These are phyloP conservation scores for Cotesia chilonis DNA, from an alignment of 1,140 invertebrate genomes.

Conservation along the genomic window DNA sequence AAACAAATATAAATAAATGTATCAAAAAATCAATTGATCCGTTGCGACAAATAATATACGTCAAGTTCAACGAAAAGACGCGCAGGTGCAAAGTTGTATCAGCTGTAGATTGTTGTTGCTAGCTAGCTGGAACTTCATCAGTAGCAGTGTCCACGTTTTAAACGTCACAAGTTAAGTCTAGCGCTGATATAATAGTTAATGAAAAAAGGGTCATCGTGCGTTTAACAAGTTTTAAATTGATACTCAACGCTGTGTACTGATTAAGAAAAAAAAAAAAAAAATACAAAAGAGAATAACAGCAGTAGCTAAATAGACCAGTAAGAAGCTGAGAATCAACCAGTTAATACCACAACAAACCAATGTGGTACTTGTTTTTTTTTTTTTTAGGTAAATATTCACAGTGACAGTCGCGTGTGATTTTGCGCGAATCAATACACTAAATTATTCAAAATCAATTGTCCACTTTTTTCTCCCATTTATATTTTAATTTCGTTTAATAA, in stretches of 20 bases:
- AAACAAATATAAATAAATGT: neutral
- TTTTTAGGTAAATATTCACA: slow-evolving; percentile 19
- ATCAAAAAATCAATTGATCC: neutral
- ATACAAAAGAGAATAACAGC: neutral
- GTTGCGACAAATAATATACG: neutral
- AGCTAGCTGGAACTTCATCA: neutral
- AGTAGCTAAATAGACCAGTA: too few species aligned
- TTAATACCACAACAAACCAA: neutral
- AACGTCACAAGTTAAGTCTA: neutral
- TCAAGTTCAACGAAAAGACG: neutral
- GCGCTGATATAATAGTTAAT: neutral
- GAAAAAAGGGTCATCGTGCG: slow-evolving; percentile 1
- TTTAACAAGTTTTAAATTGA: slow-evolving; percentile 5
- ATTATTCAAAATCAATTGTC: too few species aligned
- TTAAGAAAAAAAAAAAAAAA: neutral
- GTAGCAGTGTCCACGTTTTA: neutral
- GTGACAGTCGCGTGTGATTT: too few species aligned
- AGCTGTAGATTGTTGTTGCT: slow-evolving; percentile 28
- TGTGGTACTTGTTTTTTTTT: slow-evolving; percentile 4
- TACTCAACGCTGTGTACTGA: neutral
- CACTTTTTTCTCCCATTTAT: too few species aligned
- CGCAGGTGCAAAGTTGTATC: slow-evolving; percentile 27
- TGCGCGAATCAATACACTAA: too few species aligned
- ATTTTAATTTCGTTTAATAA: too few species aligned
- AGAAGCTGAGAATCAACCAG: slow-evolving; percentile 12